Base-by-base conservation (phyloP, 2,888 invertebrate genomes). In the Dryobotodes eremita region DNA sequence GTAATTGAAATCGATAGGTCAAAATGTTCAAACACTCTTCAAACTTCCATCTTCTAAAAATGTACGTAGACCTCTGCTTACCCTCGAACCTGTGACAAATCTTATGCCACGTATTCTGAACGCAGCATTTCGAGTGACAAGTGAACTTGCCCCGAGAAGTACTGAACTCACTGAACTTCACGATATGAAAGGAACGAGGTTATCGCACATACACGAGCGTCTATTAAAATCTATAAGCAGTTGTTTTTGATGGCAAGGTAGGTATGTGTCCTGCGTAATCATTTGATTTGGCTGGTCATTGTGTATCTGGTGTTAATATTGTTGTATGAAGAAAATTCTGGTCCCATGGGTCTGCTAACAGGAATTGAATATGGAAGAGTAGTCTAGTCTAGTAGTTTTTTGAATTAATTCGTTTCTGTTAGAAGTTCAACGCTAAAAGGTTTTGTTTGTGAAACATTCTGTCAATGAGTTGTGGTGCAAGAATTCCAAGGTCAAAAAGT, bases 111-210 rank as follows among this genome's bases (percentile, higher is more conserved):
- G 55, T 86, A 79, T 80, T 59, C 68, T 61, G 11, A 80, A 71
- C 81, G 71, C 42, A 79, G 31, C 71, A 82, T 84, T 78, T 85
- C 61, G 83, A 83, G 59, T 78, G 76, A 76, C 82, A 85, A 85
- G 81, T 87, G 86, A 85, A 86, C 85, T 86, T 85, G 83, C 80
- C 76, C 86, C 82, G 82, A 69, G 77, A 86, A 84, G 75, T 76
- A 74, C 83, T 86, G 79, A 84, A 86, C 89, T 82, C 71, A 74
- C 83, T 86, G 79, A 84, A 86, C 89, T 82, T 84, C 69, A 82
- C 55, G 89, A 89, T 89, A 87, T 80, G 84, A 82, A 86, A 83
- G 83, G 77, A 86, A 85, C 83, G 71, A 79, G 88, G 85, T 87
- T 89, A 88, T 84, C 90, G 62, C 62, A 53, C n/a, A 61, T 77